Evolutionary conservation across 2,113 vertebrate species (phyloP), one percentile per base, ranked within the genome.

Genomic region (Pao palembangensis): DNA sequence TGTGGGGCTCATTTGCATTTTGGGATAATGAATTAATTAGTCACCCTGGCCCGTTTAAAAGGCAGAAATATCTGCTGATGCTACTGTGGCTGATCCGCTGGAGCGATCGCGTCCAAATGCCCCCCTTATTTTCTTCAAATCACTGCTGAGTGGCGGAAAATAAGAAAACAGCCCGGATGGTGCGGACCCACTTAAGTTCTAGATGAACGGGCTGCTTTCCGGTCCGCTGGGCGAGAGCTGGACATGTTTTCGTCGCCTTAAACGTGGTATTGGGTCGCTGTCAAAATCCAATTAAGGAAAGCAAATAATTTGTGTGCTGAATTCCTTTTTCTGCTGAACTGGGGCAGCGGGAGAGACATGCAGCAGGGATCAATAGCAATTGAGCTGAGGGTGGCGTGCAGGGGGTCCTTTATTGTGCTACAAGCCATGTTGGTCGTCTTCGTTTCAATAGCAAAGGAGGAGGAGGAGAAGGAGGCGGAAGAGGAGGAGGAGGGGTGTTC

Each of bases 21-120:
- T 75, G 73, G 84, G 74, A 91, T 88, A 88, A 89, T 88, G 74
- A 88, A 90, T 87, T 88, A 88, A 88, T 89, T 88, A 89, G 78
- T 85, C 80, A 84, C 67, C 74, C 84, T 81, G 12, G 75, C 75
- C 79, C 83, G 83, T 86, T 85, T 78, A 81, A 79, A 84, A 78
- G 55, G 42, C 68, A 78, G 64, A 60, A 76, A 78, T 66, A 77
- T 78, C 60, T 38, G 71, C 69, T 28, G 25, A 28, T 28, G 25
- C 25, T 28, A 28, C 25, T 28, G 25, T 28, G 25, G 25, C 25
- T 3, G 25, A 28, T 28, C 25, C 25, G 25, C 3, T 3, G 25
- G 25, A 28, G 25, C 25, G 25, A 28, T 28, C 25, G 3, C 3
- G 25, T 6, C 25, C 3, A 28, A 4, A 6, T 28, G 25, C 3